phyloP scores from a whole-genome alignment of 23 tunicate species.

The Clavelina lepadiformis region DNA sequence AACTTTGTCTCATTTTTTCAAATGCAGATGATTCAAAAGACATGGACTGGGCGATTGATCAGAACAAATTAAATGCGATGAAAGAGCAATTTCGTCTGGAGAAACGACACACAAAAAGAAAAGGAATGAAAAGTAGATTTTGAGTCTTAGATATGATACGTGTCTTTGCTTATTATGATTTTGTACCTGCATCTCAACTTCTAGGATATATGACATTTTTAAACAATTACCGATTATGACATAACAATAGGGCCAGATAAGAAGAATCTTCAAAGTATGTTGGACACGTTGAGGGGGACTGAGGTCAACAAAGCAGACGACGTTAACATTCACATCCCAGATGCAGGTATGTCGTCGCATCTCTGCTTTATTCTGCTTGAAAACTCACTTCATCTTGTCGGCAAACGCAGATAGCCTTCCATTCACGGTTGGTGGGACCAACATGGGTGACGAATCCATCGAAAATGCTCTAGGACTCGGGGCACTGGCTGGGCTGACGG shows the following conservation, averaged over 20 bases:
- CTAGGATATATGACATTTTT: neutral
- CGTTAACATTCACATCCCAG: slow-evolving; percentile 31
- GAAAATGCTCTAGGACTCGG: slow-evolving; percentile 84
- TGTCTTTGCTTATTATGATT: no score
- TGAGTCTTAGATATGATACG: neutral
- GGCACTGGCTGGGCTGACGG: slow-evolving; percentile 89
- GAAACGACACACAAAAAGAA: slow-evolving; percentile 64
- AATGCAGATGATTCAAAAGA: slow-evolving; percentile 38
- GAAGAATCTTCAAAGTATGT: slow-evolving; percentile 64
- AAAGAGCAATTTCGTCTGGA: slow-evolving; percentile 77
- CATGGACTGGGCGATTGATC: slow-evolving; percentile 71
- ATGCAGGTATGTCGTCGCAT: slow-evolving; percentile 41
- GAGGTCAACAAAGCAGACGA: slow-evolving; percentile 27
- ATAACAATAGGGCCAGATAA: slow-evolving; percentile 59
- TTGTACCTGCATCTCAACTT: neutral
- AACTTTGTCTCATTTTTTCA: neutral
- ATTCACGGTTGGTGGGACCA: slow-evolving; percentile 56
- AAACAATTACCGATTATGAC: neutral
- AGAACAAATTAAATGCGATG: slow-evolving; percentile 74
- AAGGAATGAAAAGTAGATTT: slow-evolving; percentile 77
- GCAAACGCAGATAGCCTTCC: slow-evolving; percentile 46
- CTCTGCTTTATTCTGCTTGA: neutral
- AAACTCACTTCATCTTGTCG: neutral
- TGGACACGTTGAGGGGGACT: slow-evolving; percentile 67
- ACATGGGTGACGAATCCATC: slow-evolving; percentile 53